Percentiles rank a stretch among this genome's conserved stretches.
Evolutionary conservation across 2,797 vertebrate species (phyloP).

Genomic region (Lemur catta): DNA sequence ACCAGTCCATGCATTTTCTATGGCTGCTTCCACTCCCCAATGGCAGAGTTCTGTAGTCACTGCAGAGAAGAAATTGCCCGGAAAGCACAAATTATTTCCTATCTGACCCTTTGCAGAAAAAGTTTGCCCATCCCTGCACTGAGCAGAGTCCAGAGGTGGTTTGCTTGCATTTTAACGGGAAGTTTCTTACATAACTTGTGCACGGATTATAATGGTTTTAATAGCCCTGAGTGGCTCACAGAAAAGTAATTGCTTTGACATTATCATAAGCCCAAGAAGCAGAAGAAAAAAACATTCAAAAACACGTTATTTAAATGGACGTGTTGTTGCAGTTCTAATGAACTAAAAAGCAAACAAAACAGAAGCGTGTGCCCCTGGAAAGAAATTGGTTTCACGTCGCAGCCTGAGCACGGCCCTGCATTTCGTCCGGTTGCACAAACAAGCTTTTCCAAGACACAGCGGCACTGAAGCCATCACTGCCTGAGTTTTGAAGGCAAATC

Average conservation of each 20-base stretch:
- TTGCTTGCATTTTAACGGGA: not conserved
- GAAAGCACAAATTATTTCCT: not conserved
- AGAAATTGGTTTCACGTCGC: not conserved
- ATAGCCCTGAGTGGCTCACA: accelerated
- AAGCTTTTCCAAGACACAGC: accelerated
- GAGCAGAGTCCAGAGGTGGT: accelerated
- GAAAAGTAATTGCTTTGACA: not conserved
- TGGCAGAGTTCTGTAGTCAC: accelerated
- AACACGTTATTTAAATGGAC: not conserved
- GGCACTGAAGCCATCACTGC: accelerated
- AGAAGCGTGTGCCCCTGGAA: not conserved
- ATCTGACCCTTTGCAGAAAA: not conserved
- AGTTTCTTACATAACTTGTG: too few species aligned
- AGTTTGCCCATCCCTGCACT: accelerated
- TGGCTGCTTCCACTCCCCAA: accelerated
- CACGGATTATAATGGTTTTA: accelerated
- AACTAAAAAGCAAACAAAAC: too few species aligned
- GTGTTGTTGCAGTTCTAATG: accelerated
- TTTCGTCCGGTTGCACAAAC: not conserved
- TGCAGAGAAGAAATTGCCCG: accelerated
- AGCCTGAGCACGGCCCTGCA: accelerated
- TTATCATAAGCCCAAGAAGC: not conserved
- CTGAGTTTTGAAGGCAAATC: not conserved
- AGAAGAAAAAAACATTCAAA: not conserved
- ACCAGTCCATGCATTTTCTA: accelerated